Evolutionary conservation across 2,888 invertebrate species (phyloP).

Genomic region (Thecocarcelia acutangulata): DNA sequence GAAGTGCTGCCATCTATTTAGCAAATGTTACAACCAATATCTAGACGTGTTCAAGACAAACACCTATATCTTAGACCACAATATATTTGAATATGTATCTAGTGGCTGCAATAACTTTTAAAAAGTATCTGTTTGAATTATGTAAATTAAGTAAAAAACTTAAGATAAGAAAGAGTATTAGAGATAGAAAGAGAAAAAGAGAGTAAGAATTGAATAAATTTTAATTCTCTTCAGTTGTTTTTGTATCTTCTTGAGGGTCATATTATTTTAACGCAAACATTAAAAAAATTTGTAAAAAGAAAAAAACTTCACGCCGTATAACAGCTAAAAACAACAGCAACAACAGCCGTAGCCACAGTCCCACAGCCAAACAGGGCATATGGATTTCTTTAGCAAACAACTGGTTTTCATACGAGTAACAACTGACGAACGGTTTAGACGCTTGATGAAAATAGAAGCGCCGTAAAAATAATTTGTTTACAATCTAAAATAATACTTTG

Average conservation of each 20-base stretch:
- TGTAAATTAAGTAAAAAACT: neutral
- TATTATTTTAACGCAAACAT: slow-evolving; percentile 54
- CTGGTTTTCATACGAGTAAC: slow-evolving; percentile 66
- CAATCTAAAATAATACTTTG: slow-evolving; percentile 50
- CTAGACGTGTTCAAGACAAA: neutral
- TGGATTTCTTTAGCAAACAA: slow-evolving; percentile 55
- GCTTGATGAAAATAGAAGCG: slow-evolving; percentile 65
- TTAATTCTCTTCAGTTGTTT: neutral
- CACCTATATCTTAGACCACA: neutral
- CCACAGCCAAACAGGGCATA: slow-evolving; percentile 46
- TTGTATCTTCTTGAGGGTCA: slow-evolving; percentile 39
- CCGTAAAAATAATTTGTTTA: slow-evolving; percentile 22
- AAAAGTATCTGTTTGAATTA: neutral
- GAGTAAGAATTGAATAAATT: neutral
- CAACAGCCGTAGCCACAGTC: slow-evolving; percentile 20
- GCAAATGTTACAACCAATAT: neutral
- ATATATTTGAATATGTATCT: slow-evolving; percentile 21
- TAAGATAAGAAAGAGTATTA: neutral
- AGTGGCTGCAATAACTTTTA: neutral
- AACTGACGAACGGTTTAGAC: slow-evolving; percentile 68
- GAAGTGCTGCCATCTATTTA: slow-evolving; percentile 21
- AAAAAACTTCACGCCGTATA: slow-evolving; percentile 22
- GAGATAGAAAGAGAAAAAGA: neutral
- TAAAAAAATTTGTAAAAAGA: slow-evolving; percentile 9
- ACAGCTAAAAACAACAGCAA: slow-evolving; percentile 22